These are phyloP conservation scores for Ptychadena robeensis DNA, from an alignment of 2,797 vertebrate genomes.

Conservation along the genomic window DNA sequence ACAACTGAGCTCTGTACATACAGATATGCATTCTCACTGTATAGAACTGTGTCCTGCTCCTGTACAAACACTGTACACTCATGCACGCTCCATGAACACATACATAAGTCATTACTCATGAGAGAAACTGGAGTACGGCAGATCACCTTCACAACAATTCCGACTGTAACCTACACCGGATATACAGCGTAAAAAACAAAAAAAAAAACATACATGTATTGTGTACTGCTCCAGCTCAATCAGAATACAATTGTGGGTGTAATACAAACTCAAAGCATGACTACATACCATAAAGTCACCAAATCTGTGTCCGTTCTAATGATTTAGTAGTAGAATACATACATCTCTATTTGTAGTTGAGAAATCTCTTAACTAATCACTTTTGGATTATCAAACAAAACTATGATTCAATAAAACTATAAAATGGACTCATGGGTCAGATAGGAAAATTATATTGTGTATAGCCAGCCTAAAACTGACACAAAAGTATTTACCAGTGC, in stretches of 20 bases:
- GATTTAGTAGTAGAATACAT: background rate
- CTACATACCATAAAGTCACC: too few species aligned
- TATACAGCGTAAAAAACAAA: background rate
- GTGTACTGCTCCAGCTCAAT: background rate
- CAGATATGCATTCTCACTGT: background rate
- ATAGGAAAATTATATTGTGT: too few species aligned
- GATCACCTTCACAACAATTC: background rate
- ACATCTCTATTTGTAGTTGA: too few species aligned
- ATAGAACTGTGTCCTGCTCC: background rate
- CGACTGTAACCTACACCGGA: background rate
- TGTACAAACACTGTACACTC: constrained; percentile 12
- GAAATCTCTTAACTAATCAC: too few species aligned
- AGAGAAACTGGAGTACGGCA: background rate
- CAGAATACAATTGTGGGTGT: background rate
- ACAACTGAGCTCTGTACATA: constrained; percentile 2
- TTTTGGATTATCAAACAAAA: too few species aligned
- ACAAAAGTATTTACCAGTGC: background rate
- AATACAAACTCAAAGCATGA: background rate
- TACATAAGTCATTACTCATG: constrained; percentile 10
- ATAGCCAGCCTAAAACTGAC: too few species aligned
- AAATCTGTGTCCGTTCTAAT: too few species aligned
- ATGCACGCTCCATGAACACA: background rate
- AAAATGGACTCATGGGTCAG: too few species aligned
- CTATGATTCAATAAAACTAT: too few species aligned
- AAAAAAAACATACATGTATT: background rate